Evolutionary conservation across 2,888 invertebrate species (phyloP), one percentile per base, ranked within the genome.

Genomic region (Oithona nana): DNA sequence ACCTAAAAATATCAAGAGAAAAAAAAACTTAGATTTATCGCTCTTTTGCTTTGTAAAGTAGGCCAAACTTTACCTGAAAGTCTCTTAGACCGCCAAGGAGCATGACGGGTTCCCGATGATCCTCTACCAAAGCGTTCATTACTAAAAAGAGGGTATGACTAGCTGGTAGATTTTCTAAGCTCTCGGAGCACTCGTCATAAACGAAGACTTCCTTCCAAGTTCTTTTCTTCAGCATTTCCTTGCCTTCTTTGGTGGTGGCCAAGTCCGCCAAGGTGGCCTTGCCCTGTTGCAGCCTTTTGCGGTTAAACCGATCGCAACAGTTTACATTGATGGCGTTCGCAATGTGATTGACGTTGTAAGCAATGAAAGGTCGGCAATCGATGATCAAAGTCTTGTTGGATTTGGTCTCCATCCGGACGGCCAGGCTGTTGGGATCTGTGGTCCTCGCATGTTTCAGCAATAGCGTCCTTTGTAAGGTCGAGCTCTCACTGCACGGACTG

Each of bases 301-400:
- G 75, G 70, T 81, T 82, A 71, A 83, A 81, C 56, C 83, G 75
- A 71, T 83, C 83, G 39, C 81, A 78, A 70, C 83, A 83, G 71
- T 82, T 83, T 65, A 84, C 78, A 72, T 84, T 84, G 68, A 82
- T 78, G 28, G 82, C 80, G 49, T 82, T 82, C 64, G 76, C 74
- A 66, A 84, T 79, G 72, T 84, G 84, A 70, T 79, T 79, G 66
- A 79, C 76, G 71, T 83, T 83, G 74, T 80, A 83, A 64, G 81
- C 78, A 66, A 83, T 78, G 71, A 83, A 83, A 1, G 83, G 79
- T 55, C 83, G 76, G 70, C 82, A 81, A 70, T 83, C 83, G 60
- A 83, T 71, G 20, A 82, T 73, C 68, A 75, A 16, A 16, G 4
- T 60, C 8, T 28, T 28, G 3, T 20, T 57, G 3, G 16, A 3